Evolutionary conservation across 1,140 invertebrate species (phyloP).

Genomic region (Nephila pilipes): DNA sequence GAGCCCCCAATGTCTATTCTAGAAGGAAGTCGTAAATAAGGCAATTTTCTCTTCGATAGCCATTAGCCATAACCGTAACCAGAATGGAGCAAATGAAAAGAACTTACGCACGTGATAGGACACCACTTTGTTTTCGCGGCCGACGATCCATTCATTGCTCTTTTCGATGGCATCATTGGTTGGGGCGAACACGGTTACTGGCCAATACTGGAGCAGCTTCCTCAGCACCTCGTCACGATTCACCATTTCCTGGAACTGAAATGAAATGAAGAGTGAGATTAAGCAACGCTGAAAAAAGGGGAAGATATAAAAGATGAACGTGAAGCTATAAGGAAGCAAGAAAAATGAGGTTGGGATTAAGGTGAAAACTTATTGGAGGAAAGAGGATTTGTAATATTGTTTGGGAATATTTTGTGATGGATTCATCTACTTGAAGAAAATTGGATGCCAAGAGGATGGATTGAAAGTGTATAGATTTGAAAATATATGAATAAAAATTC

Average conservation of each 20-base stretch:
- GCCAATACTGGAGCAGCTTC: constrained; percentile 76
- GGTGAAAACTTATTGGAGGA: not conserved
- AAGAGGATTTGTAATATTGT: no score
- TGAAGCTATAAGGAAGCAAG: not conserved
- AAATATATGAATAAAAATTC: no score
- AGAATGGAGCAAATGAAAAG: constrained; percentile 23
- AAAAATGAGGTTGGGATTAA: not conserved
- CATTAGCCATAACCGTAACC: constrained; percentile 29
- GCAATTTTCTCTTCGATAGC: constrained; percentile 15
- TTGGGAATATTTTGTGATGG: no score
- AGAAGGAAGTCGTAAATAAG: constrained; percentile 4
- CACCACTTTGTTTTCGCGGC: constrained; percentile 73
- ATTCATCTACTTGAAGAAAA: no score
- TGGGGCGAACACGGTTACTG: constrained; percentile 78
- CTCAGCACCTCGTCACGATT: constrained; percentile 76
- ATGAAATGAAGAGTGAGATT: constrained; percentile 34
- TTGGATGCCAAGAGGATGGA: no score
- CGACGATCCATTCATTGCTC: constrained; percentile 65
- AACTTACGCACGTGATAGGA: constrained; percentile 76
- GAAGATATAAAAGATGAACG: constrained; percentile 3
- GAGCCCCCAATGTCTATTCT: not conserved
- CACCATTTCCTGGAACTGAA: constrained; percentile 78
- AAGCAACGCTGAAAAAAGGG: not conserved
- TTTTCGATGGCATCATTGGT: constrained; percentile 78
- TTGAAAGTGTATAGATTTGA: no score